Conservation (phyloP, 2,797 vertebrate genomes). For the Thaleichthys pacificus region DNA sequence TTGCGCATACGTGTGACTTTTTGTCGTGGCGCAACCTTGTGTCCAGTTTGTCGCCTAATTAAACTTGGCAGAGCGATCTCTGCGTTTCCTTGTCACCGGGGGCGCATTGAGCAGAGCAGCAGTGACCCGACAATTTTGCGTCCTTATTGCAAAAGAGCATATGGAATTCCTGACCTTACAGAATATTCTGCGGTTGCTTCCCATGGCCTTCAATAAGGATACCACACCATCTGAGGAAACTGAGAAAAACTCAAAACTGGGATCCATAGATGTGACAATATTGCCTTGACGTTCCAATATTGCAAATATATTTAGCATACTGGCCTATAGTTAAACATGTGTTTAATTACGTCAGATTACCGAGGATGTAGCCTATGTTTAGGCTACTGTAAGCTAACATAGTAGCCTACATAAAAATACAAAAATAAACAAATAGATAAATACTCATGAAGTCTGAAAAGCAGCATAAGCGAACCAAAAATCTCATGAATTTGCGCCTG, state of each 20-base stretch:
- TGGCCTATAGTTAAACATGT: background rate
- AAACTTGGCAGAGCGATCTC: constrained; percentile 58
- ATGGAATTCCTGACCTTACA: too few species aligned
- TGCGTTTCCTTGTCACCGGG: constrained; percentile 38
- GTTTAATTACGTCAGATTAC: constrained; percentile 62
- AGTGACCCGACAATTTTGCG: too few species aligned
- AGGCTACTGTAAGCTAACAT: constrained; percentile 56
- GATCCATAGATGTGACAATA: background rate
- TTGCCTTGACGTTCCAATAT: background rate
- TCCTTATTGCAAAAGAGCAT: too few species aligned
- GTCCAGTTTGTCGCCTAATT: constrained; percentile 48
- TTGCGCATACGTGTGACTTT: constrained; percentile 23
- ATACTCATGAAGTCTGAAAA: constrained; percentile 76
- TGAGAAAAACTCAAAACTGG: background rate
- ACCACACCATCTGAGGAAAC: too few species aligned
- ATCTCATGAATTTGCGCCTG: constrained; percentile 89
- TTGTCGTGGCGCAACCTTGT: constrained; percentile 4
- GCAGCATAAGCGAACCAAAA: constrained; percentile 70
- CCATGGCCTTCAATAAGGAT: too few species aligned
- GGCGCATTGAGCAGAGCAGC: constrained; percentile 30
- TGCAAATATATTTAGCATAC: background rate
- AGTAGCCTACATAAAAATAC: constrained; percentile 26
- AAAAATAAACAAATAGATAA: constrained; percentile 79
- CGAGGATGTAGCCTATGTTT: constrained; percentile 38
- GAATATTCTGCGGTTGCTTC: too few species aligned